Percentiles rank a stretch among this genome's conserved stretches.
phyloP scores from a whole-genome alignment of 2,113 vertebrate genomes.

The Ictidomys tridecemlineatus region DNA sequence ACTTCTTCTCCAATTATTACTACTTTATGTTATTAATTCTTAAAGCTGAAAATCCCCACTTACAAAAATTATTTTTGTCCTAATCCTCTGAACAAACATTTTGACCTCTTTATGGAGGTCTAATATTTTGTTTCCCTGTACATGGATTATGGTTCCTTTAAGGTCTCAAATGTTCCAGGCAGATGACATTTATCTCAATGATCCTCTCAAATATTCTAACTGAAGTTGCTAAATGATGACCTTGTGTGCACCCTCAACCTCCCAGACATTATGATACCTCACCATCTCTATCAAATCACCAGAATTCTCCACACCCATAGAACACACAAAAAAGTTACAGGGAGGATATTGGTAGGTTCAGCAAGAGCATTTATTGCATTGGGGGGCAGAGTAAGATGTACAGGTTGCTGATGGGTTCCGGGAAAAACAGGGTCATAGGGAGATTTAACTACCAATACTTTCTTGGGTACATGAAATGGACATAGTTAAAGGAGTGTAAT shows the following conservation, averaged over 20 bases:
- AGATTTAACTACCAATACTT: too few relatives aligned
- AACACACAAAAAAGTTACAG: neutral
- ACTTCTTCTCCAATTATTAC: neutral
- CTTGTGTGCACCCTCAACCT: too few relatives aligned
- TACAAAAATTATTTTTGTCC: neutral
- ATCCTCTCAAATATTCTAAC: neutral
- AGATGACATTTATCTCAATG: neutral
- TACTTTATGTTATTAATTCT: neutral
- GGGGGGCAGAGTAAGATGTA: neutral
- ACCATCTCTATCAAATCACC: neutral
- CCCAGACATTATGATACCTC: too few relatives aligned
- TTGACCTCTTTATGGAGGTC: neutral
- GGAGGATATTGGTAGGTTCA: too few relatives aligned
- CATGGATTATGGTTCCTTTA: neutral
- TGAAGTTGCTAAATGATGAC: neutral
- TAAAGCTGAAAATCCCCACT: neutral
- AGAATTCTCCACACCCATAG: neutral
- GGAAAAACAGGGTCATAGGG: neutral
- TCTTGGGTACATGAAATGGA: neutral
- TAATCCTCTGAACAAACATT: neutral
- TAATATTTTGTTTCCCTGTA: neutral
- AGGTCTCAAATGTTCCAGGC: neutral
- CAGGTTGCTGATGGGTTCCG: neutral
- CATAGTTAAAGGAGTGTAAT: neutral
- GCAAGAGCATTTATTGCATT: neutral